Conservation (phyloP, 2,888 invertebrate species). For the Poecilus cupreus region DNA sequence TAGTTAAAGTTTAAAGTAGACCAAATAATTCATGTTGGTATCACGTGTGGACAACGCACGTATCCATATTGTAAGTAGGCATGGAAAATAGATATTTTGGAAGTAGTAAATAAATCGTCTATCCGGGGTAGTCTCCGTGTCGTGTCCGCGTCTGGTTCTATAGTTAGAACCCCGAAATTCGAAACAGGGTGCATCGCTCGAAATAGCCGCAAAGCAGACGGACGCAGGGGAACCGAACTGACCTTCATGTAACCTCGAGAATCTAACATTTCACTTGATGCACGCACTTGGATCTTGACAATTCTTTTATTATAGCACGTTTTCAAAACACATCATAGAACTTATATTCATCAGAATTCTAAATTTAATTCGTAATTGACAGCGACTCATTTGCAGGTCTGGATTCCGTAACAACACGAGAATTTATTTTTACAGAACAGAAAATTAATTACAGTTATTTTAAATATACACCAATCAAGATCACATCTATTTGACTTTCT, state of each 20-base stretch:
- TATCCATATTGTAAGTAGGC: neutral
- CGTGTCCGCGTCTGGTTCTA: conserved; percentile 48
- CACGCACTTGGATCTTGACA: neutral
- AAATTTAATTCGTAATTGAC: too few species aligned
- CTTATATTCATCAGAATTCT: too few species aligned
- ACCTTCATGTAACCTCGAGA: conserved; percentile 47
- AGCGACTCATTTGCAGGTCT: too few species aligned
- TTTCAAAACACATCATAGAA: too few species aligned
- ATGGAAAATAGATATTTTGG: conserved; percentile 26
- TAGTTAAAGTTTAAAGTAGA: too few species aligned
- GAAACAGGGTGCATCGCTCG: conserved; percentile 29
- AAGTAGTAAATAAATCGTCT: conserved; percentile 49
- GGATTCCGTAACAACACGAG: too few species aligned
- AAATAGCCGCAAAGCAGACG: conserved; percentile 28
- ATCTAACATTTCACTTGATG: neutral
- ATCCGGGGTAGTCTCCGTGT: conserved; percentile 34
- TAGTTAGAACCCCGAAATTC: conserved; percentile 47
- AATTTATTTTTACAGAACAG: too few species aligned
- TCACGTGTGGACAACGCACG: neutral
- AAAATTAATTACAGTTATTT: too few species aligned
- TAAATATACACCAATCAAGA: too few species aligned
- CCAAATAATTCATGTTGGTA: neutral
- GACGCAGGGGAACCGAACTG: conserved; percentile 47
- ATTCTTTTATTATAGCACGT: neutral
- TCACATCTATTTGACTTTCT: too few species aligned